Base-by-base conservation (phyloP, 2,888 invertebrate species). In the Lochmaea crataegi region DNA sequence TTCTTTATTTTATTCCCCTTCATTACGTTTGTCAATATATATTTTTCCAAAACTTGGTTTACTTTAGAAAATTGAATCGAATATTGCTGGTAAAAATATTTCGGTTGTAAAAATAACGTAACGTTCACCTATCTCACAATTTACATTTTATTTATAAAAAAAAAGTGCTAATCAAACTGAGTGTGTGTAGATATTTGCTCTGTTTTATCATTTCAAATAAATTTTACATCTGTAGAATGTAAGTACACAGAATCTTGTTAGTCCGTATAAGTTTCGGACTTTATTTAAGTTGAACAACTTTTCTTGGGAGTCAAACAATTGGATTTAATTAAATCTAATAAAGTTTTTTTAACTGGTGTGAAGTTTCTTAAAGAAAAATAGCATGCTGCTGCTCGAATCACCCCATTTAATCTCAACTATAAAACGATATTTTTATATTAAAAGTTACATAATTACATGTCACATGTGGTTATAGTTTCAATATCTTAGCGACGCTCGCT, bases 11-110 rank as follows among this genome's bases (percentile, higher is more conserved):
- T 65, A 72, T 75, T 38, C 66, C 67, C 70, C 51, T 72, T 71
- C 60, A 64, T 65, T 66, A 60, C 58, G 58, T 72, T 72, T 75
- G 75, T 75, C 75, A 71, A 73, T 67, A 71, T 67, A 7, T 38
- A 51, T 65, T 66, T 67, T 71, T 68, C 32, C 10, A 65, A 61
- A 63, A 73, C 72, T 75, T 76, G 75, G 80, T 82, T 81, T 82
- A 80, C 80, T 82, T 80, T 82, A 79, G 79, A 78, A 81, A 82
- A 82, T 82, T 82, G 82, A 79, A 82, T 80, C 77, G 73, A 69
- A 71, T 63, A 57, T 51, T 42, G 51, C 22, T 61, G 71, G 64
- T 65, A 41, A 65, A 74, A 71, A 74, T 74, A 74, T 74, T 74
- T 71, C 42, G 71, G 74, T 64, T 74, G 56, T 74, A 74, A 74